Conservation (phyloP, 2,113 vertebrate genomes). For the Corynorhinus townsendii region DNA sequence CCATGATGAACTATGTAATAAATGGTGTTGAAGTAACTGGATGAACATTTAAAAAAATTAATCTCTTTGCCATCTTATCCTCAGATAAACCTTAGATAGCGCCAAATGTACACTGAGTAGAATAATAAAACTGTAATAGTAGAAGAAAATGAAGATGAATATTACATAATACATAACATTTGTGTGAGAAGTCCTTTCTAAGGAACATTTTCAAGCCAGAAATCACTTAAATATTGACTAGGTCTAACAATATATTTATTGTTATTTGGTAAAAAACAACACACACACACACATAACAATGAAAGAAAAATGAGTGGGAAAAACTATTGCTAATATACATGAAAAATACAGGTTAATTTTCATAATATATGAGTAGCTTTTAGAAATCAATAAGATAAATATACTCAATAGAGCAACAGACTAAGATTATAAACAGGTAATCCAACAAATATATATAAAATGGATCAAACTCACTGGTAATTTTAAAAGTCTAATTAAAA, state of each 20-base stretch:
- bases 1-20: neutral
- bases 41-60: neutral
- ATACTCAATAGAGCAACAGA: neutral
- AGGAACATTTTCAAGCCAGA: neutral
- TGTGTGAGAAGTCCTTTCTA: neutral
- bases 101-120: neutral
- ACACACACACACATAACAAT: neutral
- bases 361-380: neutral
- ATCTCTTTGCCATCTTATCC: neutral
- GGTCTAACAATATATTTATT: neutral
- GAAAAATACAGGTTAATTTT: neutral
- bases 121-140: neutral
- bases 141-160: neutral
- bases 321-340: neutral
- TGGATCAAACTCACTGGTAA: neutral
- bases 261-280: neutral
- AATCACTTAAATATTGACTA: neutral
- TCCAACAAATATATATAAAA: neutral
- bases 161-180: neutral
- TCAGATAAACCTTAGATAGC: neutral
- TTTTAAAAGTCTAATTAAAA: constrained; percentile 5
- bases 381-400: neutral
- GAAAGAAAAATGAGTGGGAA: neutral
- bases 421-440: neutral
- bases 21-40: neutral